Evolutionary conservation across 2,113 vertebrate genomes (phyloP).

Genomic region (Felis chaus): DNA sequence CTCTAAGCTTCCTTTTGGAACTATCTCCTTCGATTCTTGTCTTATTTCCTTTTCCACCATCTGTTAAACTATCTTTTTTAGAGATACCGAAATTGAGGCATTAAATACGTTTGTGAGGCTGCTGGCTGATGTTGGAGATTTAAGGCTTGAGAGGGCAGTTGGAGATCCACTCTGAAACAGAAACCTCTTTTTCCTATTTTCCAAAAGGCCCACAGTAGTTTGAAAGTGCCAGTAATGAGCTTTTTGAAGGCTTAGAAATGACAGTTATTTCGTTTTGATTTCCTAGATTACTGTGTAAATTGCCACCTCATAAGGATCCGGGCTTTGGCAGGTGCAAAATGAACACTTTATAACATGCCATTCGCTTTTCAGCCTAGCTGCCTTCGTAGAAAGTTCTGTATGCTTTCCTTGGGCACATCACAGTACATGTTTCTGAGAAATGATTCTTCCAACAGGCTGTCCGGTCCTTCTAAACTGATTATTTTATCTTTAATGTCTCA

Average conservation of each 20-base stretch:
- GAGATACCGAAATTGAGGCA: background rate
- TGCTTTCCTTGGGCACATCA: background rate
- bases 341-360: conserved; percentile 26
- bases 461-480: conserved; percentile 33
- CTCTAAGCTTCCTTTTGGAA: conserved; percentile 33
- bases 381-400: conserved; percentile 22
- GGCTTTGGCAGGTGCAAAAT: conserved; percentile 53
- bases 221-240: conserved; percentile 57
- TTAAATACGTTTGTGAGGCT: conserved; percentile 6
- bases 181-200: conserved; percentile 35
- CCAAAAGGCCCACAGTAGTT: conserved; percentile 27
- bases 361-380: conserved; percentile 36
- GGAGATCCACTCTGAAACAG: background rate
- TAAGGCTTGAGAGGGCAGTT: background rate
- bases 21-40: conserved; percentile 20
- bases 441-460: background rate
- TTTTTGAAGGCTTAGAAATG: conserved; percentile 61
- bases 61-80: conserved; percentile 44
- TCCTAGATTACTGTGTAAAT: conserved; percentile 64
- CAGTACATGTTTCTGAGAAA: conserved; percentile 47
- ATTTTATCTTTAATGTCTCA: conserved; percentile 35
- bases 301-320: conserved; percentile 36
- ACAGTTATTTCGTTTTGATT: conserved; percentile 70
- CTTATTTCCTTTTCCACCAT: conserved; percentile 35
- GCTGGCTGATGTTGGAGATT: background rate